Evolutionary conservation across 2,113 vertebrate species (phyloP).

Genomic region (Psilopsiagon aymara): DNA sequence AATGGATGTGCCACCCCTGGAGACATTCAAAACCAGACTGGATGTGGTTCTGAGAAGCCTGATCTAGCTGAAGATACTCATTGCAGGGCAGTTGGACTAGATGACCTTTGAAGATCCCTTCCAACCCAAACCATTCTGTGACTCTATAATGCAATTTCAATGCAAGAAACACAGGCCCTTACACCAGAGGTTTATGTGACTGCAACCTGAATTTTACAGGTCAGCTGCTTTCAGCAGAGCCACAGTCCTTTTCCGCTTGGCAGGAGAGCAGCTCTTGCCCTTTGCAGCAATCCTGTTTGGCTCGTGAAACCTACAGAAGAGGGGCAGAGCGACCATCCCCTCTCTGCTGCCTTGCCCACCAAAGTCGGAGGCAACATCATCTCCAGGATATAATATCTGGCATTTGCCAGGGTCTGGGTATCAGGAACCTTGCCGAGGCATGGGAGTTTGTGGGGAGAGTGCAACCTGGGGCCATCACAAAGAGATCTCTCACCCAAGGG

Average conservation of each 20-base stretch:
- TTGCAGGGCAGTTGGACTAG: background rate
- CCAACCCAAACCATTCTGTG: background rate
- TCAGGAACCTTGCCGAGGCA: background rate
- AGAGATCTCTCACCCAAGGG: fast-evolving
- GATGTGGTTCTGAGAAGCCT: background rate
- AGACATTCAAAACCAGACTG: background rate
- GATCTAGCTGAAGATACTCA: background rate
- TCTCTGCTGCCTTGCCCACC: fast-evolving
- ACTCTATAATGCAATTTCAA: background rate
- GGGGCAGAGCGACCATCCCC: fast-evolving
- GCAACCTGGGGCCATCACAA: fast-evolving
- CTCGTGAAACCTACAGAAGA: fast-evolving
- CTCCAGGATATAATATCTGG: background rate
- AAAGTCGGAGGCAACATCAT: fast-evolving
- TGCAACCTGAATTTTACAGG: background rate
- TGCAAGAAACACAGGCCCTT: background rate
- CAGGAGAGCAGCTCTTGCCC: background rate
- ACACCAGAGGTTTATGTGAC: fast-evolving
- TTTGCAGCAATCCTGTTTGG: background rate
- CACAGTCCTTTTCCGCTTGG: background rate
- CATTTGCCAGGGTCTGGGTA: background rate
- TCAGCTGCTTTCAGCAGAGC: background rate
- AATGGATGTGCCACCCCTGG: background rate
- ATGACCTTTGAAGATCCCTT: background rate
- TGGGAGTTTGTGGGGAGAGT: background rate